Evolutionary conservation across 2,888 invertebrate species (phyloP).

Genomic region (Zonitis immaculata): DNA sequence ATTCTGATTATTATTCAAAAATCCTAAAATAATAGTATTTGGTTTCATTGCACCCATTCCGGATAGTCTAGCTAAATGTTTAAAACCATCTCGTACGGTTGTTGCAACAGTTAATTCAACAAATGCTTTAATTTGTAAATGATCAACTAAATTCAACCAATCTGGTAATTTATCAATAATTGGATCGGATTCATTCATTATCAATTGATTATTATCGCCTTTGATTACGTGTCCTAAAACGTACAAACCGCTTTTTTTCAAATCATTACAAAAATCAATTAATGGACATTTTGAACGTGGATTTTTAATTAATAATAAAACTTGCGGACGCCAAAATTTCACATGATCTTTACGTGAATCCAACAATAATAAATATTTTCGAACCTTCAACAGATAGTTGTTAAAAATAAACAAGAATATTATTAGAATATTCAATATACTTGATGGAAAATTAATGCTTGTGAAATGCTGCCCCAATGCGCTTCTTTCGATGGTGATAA

Average conservation of each 20-base stretch:
- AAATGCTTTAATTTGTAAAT: conserved; percentile 94
- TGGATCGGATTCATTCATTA: conserved; percentile 63
- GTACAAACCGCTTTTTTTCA: conserved; percentile 91
- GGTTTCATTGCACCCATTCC: conserved; percentile 99
- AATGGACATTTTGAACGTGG: conserved; percentile 87
- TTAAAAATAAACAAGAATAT: too few species aligned
- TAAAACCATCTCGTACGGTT: conserved; percentile 83
- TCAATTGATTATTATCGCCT: conserved; percentile 53
- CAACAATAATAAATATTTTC: conserved; percentile 92
- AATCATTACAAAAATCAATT: conserved; percentile 95
- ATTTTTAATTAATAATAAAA: conserved; percentile 85
- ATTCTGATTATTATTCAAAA: conserved; percentile 74
- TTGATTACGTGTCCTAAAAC: conserved; percentile 82
- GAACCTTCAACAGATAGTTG: too few species aligned
- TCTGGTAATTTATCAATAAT: conserved; percentile 73
- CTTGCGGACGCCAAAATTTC: conserved; percentile 98
- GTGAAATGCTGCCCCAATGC: conserved; percentile 96
- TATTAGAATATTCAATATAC: too few species aligned
- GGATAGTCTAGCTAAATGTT: conserved; percentile 83
- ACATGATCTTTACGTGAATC: conserved; percentile 97
- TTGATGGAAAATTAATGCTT: conserved; percentile 99
- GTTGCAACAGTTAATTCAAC: conserved; percentile 87
- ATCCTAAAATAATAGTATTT: conserved; percentile 93
- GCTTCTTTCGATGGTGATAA: conserved; percentile 78
- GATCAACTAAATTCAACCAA: conserved; percentile 93